These are phyloP conservation scores for Pterois miles DNA, from an alignment of 2,797 vertebrate genomes.

Conservation along the genomic window DNA sequence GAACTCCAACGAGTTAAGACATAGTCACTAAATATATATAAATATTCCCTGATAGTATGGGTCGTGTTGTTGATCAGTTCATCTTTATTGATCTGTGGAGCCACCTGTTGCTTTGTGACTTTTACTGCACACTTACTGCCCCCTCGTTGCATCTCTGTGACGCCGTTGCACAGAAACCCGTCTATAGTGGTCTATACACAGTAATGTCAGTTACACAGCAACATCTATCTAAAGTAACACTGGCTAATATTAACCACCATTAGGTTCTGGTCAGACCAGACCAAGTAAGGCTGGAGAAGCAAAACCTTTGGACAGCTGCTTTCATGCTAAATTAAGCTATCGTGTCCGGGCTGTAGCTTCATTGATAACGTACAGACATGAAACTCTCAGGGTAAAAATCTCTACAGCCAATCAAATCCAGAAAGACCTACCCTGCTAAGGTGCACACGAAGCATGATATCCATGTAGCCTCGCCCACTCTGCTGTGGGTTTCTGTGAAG, in stretches of 20 bases:
- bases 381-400: background rate
- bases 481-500: slow-evolving; percentile 50
- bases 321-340: background rate
- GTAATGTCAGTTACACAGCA: background rate
- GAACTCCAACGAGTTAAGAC: no score
- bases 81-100: no score
- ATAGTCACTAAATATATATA: no score
- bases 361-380: background rate
- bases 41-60: no score
- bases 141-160: background rate
- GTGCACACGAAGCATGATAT: slow-evolving; percentile 51
- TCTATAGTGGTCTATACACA: no score
- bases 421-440: slow-evolving; percentile 58
- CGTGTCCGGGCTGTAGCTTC: background rate
- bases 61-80: no score
- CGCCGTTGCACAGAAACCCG: no score
- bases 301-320: background rate
- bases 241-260: background rate
- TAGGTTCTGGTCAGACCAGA: background rate
- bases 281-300: background rate
- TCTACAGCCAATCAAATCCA: background rate
- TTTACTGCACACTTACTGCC: no score
- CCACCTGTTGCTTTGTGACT: no score
- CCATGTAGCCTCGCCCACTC: slow-evolving; percentile 41
- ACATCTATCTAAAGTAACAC: no score